Conservation (phyloP, 2,797 vertebrate genomes). For the Hippoglossus hippoglossus region DNA sequence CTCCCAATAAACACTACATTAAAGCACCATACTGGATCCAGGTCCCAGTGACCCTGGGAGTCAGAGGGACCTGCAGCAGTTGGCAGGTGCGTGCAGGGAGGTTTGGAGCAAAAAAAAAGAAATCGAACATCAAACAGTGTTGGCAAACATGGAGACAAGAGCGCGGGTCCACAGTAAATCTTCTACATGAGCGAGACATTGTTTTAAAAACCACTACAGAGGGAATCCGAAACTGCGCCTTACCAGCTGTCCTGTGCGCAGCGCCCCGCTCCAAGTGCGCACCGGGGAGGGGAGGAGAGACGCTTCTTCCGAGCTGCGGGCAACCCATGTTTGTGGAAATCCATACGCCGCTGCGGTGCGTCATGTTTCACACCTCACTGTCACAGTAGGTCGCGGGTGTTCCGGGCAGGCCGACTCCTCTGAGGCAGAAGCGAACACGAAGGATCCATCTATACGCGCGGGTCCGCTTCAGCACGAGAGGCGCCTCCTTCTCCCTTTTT, state of each 20-base stretch:
- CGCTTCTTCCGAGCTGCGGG: slow-evolving; percentile 46
- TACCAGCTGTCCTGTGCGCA: slow-evolving; percentile 67
- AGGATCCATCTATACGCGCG: slow-evolving; percentile 69
- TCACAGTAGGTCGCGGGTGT: slow-evolving; percentile 60
- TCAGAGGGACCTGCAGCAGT: slow-evolving; percentile 33
- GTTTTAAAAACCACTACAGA: not conserved
- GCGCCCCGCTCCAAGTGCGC: slow-evolving; percentile 52
- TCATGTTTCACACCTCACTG: slow-evolving; percentile 60
- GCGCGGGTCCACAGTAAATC: slow-evolving; percentile 3
- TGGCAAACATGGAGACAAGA: slow-evolving; percentile 63
- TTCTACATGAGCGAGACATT: not conserved
- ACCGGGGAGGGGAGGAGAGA: slow-evolving; percentile 32
- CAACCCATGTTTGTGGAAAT: slow-evolving; percentile 53
- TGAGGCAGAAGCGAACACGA: slow-evolving; percentile 65
- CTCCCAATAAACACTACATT: slow-evolving; percentile 28
- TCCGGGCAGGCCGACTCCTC: slow-evolving; percentile 61
- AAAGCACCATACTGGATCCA: slow-evolving; percentile 2
- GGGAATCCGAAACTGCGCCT: slow-evolving; percentile 16
- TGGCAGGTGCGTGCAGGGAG: slow-evolving; percentile 68
- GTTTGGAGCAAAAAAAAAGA: slow-evolving; percentile 57
- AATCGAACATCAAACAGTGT: slow-evolving; percentile 67
- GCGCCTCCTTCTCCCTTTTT: slow-evolving; percentile 68
- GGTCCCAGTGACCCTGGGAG: slow-evolving; percentile 38
- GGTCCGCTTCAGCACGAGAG: slow-evolving; percentile 58
- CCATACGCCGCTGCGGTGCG: slow-evolving; percentile 56